Conservation (phyloP, 2,888 invertebrate species). For the Aspidiotus rigidus region DNA sequence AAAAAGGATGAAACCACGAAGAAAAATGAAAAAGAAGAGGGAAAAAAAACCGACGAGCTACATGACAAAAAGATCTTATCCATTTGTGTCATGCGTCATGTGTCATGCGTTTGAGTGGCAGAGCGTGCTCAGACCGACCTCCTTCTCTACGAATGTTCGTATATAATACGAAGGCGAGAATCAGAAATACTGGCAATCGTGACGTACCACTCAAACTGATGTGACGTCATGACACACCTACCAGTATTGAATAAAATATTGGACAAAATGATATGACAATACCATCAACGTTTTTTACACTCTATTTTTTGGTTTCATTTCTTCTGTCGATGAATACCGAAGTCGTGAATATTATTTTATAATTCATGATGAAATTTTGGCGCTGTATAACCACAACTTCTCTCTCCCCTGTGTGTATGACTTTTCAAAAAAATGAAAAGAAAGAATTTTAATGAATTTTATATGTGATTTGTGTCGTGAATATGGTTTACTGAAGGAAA, state of each 20-base stretch:
- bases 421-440: background rate
- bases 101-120: conserved; percentile 33
- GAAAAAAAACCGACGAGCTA: conserved; percentile 13
- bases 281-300: conserved; percentile 13
- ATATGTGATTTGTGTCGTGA: too few species aligned
- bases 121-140: conserved; percentile 32
- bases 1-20: background rate
- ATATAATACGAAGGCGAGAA: background rate
- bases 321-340: conserved; percentile 2
- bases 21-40: background rate
- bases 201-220: conserved; percentile 32
- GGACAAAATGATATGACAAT: conserved; percentile 30
- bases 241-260: conserved; percentile 32
- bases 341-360: conserved; percentile 12
- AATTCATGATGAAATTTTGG: background rate
- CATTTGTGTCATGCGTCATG: conserved; percentile 32
- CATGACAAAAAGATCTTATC: conserved; percentile 31
- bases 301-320: background rate
- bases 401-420: too few species aligned
- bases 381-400: too few species aligned
- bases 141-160: conserved; percentile 12
- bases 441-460: background rate
- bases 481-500: too few species aligned
- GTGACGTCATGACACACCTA: conserved; percentile 34
- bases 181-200: conserved; percentile 26